These are phyloP conservation scores for Hetaerina titia DNA, from an alignment of 2,888 invertebrate genomes.

Conservation along the genomic window DNA sequence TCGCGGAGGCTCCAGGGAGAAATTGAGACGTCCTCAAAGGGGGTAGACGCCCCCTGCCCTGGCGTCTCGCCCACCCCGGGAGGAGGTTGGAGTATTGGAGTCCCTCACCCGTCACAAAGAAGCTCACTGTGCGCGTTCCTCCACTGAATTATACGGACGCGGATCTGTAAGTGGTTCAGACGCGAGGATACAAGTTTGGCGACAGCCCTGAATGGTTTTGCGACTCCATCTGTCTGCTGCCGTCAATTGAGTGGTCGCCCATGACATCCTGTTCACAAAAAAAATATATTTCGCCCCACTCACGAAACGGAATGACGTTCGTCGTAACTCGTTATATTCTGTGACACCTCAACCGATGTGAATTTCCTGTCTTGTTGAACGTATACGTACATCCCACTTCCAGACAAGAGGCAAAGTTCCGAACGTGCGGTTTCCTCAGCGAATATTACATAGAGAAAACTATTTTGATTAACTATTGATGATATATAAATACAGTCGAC, in stretches of 20 bases:
- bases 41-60: background rate
- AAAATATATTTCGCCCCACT: background rate
- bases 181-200: background rate
- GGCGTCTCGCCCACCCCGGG: background rate
- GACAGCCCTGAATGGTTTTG: background rate
- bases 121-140: background rate
- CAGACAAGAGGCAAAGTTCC: no score
- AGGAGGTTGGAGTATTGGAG: background rate
- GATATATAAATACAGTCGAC: no score
- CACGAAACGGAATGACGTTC: background rate
- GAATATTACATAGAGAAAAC: no score
- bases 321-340: no score
- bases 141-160: background rate
- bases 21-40: background rate
- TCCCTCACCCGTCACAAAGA: background rate
- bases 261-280: background rate
- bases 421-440: no score
- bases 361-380: no score
- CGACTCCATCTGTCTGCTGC: background rate
- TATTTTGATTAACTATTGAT: no score
- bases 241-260: background rate
- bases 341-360: no score
- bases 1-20: background rate
- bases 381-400: no score
- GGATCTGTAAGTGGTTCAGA: background rate